phyloP scores from a whole-genome alignment of 30 jellyfish, hydroid and myxozoan species.

The Hydractinia echinata region DNA sequence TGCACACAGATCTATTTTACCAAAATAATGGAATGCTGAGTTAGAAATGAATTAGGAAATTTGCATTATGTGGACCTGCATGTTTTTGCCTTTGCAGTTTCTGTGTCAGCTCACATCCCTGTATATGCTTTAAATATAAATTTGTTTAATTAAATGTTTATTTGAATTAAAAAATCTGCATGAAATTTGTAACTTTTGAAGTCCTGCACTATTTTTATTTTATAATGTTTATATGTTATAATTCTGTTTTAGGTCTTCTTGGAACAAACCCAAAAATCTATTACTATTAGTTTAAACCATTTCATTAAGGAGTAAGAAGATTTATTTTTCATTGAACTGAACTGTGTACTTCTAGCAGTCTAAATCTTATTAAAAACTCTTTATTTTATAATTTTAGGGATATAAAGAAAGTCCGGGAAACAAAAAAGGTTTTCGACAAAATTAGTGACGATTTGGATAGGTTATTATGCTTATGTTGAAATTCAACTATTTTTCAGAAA shows the following conservation, averaged over 20 bases:
- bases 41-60: too few species aligned
- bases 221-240: too few species aligned
- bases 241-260: conserved; percentile 52
- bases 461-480: conserved; percentile 3
- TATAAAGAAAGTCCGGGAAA: conserved; percentile 84
- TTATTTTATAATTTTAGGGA: conserved; percentile 50
- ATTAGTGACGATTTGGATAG: conserved; percentile 96
- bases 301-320: conserved; percentile 78
- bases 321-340: background rate
- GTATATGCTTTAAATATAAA: too few species aligned
- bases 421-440: conserved; percentile 90
- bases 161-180: too few species aligned
- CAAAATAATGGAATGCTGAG: too few species aligned
- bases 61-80: too few species aligned
- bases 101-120: too few species aligned
- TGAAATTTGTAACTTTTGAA: too few species aligned
- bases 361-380: background rate
- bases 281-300: conserved; percentile 57
- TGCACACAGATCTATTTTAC: too few species aligned
- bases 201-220: too few species aligned
- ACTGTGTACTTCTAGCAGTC: background rate
- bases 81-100: too few species aligned
- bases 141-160: too few species aligned
- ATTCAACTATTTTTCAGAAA: background rate
- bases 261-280: conserved; percentile 89